Conservation (phyloP, 37 sponge, comb jelly and placozoan species). For the Dysidea cf. avara region DNA sequence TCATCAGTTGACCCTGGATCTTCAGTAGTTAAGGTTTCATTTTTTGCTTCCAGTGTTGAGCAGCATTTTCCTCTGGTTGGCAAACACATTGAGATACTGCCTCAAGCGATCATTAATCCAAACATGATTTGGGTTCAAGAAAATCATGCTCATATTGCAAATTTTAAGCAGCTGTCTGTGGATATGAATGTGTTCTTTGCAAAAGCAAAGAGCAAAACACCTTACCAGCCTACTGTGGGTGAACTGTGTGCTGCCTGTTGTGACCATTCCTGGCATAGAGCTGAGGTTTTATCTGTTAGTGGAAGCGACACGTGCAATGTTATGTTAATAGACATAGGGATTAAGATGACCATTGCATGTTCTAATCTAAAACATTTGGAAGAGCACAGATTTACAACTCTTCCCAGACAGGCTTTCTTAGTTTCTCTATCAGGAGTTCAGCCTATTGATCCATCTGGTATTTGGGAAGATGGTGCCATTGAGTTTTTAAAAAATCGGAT, state of each 20-base stretch:
- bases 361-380: conserved; percentile 36
- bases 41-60: too few relatives aligned
- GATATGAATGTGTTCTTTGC: conserved; percentile 41
- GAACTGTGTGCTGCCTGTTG: conserved; percentile 56
- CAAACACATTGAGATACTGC: conserved; percentile 26
- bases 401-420: conserved; percentile 55
- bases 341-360: conserved; percentile 23
- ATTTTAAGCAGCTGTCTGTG: conserved; percentile 21
- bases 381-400: conserved; percentile 36
- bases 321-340: conserved; percentile 56
- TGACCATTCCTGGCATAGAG: conserved; percentile 50
- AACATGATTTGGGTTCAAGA: conserved; percentile 61
- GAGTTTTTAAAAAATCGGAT: conserved; percentile 41
- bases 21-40: too few relatives aligned
- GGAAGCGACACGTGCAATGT: conserved; percentile 38
- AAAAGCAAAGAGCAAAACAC: background rate
- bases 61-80: conserved; percentile 18
- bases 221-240: conserved; percentile 14
- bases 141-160: conserved; percentile 21
- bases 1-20: background rate
- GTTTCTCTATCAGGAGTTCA: conserved; percentile 47
- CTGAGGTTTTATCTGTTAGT: conserved; percentile 8
- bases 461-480: conserved; percentile 40
- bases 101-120: conserved; percentile 50
- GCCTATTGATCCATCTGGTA: conserved; percentile 8